These are phyloP conservation scores for Pharmacophagus antenor DNA, from an alignment of 2,888 invertebrate species.

Conservation along the genomic window DNA sequence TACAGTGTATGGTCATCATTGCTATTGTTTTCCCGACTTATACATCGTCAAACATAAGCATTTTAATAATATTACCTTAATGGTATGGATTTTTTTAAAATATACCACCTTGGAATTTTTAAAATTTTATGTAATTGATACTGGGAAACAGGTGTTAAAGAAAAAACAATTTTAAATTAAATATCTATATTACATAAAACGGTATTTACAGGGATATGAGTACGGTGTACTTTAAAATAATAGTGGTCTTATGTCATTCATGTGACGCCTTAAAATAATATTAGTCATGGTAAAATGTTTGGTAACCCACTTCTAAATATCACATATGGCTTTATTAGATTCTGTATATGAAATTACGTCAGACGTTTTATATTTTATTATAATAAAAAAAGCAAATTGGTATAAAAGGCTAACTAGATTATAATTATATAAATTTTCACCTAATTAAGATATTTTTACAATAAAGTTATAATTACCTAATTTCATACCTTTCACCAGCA, in stretches of 20 bases:
- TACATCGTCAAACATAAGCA: no score
- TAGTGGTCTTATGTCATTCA: not conserved
- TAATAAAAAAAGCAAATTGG: not conserved
- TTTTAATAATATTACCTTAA: no score
- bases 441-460: not conserved
- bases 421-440: no score
- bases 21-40: no score
- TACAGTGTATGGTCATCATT: no score
- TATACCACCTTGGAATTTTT: not conserved
- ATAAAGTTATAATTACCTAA: not conserved
- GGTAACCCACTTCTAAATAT: constrained; percentile 10
- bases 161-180: constrained; percentile 2
- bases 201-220: constrained; percentile 13
- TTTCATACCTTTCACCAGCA: not conserved
- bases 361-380: not conserved
- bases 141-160: not conserved
- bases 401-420: not conserved
- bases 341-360: not conserved
- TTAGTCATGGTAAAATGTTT: constrained; percentile 5
- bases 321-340: constrained; percentile 18
- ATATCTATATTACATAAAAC: constrained; percentile 14
- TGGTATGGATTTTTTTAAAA: not conserved
- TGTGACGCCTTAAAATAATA: constrained; percentile 1
- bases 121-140: not conserved
- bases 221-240: not conserved